A percentile compares a stretch with the other conserved stretches of the same genome.
Evolutionary conservation across 2,888 invertebrate genomes (phyloP).

Genomic region (Fragum sueziense): DNA sequence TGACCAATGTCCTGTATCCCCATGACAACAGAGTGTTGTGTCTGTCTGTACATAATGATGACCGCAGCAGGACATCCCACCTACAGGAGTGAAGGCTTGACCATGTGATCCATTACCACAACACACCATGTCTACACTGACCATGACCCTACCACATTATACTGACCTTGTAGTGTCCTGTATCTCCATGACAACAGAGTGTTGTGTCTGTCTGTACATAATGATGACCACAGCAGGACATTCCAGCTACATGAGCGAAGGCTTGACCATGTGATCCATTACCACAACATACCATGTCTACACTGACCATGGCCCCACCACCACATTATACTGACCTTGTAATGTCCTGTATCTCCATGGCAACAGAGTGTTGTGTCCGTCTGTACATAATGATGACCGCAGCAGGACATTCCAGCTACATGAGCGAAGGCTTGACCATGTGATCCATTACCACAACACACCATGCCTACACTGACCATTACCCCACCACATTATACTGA

Average conservation of each 20-base stretch:
- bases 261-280: slow-evolving; percentile 66
- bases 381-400: slow-evolving; percentile 75
- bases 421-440: slow-evolving; percentile 69
- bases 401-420: slow-evolving; percentile 70
- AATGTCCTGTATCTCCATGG: slow-evolving; percentile 69
- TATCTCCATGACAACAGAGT: slow-evolving; percentile 77
- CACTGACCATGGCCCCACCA: slow-evolving; percentile 73
- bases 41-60: slow-evolving; percentile 67
- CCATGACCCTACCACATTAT: slow-evolving; percentile 78
- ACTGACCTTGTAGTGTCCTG: slow-evolving; percentile 74
- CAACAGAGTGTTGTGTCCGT: slow-evolving; percentile 74
- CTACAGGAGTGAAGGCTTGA: slow-evolving; percentile 63
- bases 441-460: slow-evolving; percentile 76
- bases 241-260: slow-evolving; percentile 60
- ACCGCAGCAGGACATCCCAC: slow-evolving; percentile 77
- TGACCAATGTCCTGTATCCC: slow-evolving; percentile 74
- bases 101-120: slow-evolving; percentile 75
- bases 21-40: slow-evolving; percentile 75
- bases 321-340: slow-evolving; percentile 80
- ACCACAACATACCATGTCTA: slow-evolving; percentile 76
- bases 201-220: slow-evolving; percentile 68
- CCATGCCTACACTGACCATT: slow-evolving; percentile 66
- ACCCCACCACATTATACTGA: slow-evolving; percentile 68
- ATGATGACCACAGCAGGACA: slow-evolving; percentile 77
- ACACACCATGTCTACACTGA: slow-evolving; percentile 70